Percentiles rank a stretch among this genome's conserved stretches.
Conservation (phyloP, 2,113 vertebrate species). For the Salvelinus fontinalis region DNA sequence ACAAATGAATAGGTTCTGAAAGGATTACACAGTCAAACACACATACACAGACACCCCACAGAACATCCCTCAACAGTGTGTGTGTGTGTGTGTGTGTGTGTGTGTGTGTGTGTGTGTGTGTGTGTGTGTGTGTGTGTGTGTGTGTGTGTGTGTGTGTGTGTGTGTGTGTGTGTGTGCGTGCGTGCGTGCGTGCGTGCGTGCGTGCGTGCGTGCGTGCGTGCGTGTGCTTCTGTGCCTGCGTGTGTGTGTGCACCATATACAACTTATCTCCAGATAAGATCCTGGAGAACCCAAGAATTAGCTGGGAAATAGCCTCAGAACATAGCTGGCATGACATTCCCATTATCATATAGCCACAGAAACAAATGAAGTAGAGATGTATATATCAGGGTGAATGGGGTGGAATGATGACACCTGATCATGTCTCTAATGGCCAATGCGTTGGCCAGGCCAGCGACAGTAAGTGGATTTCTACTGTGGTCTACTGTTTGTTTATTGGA, state of each 20-base stretch:
- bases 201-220: background rate
- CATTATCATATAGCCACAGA: conserved; percentile 15
- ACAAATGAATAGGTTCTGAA: conserved; percentile 29
- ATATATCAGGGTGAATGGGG: conserved; percentile 8
- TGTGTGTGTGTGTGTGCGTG: background rate
- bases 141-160: conserved; percentile 11
- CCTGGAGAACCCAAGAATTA: too few species aligned
- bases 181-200: conserved; percentile 6
- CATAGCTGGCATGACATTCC: too few species aligned
- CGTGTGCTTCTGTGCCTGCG: background rate
- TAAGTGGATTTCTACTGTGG: conserved; percentile 74
- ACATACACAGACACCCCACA: conserved; percentile 28
- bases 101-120: background rate
- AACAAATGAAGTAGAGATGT: conserved; percentile 50
- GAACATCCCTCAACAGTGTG: conserved; percentile 19
- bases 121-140: background rate
- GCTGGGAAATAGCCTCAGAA: too few species aligned
- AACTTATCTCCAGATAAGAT: background rate
- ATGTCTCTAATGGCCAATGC: conserved; percentile 59
- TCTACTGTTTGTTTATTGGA: conserved; percentile 75
- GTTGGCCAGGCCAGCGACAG: conserved; percentile 51
- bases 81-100: background rate
- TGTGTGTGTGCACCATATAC: background rate
- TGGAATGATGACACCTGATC: conserved; percentile 61
- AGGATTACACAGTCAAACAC: conserved; percentile 12